A percentile compares a stretch with the other conserved stretches of the same genome.
These are phyloP conservation scores for Paramisgurnus dabryanus DNA, from an alignment of 2,113 vertebrate species.

Conservation along the genomic window DNA sequence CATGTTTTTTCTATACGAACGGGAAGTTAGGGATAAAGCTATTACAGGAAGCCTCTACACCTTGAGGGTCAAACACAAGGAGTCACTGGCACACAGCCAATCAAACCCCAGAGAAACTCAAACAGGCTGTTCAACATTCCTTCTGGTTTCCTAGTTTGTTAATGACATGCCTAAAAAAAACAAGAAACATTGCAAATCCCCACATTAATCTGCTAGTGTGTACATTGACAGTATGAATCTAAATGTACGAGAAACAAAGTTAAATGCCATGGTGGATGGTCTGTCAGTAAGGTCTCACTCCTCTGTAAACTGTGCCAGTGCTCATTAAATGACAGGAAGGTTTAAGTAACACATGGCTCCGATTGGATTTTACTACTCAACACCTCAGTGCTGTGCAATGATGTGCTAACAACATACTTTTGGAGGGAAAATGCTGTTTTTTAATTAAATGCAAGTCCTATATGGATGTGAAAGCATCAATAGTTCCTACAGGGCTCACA, in stretches of 20 bases:
- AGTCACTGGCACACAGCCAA: conserved; percentile 29
- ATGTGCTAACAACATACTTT: not conserved
- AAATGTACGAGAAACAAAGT: too few relatives aligned
- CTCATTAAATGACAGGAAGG: conserved; percentile 14
- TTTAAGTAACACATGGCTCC: conserved; percentile 18
- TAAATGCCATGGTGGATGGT: not conserved
- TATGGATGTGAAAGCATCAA: not conserved
- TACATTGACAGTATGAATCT: not conserved
- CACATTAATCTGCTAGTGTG: not conserved
- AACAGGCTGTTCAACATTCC: conserved; percentile 63
- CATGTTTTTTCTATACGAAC: not conserved
- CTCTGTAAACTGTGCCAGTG: conserved; percentile 1
- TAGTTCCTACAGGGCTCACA: not conserved
- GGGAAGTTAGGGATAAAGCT: not conserved
- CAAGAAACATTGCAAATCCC: conserved; percentile 16
- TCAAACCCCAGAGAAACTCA: conserved; percentile 48
- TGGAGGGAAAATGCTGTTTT: conserved; percentile 11
- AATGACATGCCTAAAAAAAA: conserved; percentile 7
- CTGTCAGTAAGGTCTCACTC: not conserved
- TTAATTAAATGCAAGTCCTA: conserved; percentile 33
- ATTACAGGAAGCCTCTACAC: conserved; percentile 43
- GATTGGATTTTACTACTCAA: conserved; percentile 34
- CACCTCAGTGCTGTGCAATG: conserved; percentile 13
- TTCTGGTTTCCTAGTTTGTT: conserved; percentile 29
- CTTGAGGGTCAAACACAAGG: conserved; percentile 30